phyloP scores from a whole-genome alignment of 1,140 invertebrate genomes.

The Trachymyrmex septentrionalis region DNA sequence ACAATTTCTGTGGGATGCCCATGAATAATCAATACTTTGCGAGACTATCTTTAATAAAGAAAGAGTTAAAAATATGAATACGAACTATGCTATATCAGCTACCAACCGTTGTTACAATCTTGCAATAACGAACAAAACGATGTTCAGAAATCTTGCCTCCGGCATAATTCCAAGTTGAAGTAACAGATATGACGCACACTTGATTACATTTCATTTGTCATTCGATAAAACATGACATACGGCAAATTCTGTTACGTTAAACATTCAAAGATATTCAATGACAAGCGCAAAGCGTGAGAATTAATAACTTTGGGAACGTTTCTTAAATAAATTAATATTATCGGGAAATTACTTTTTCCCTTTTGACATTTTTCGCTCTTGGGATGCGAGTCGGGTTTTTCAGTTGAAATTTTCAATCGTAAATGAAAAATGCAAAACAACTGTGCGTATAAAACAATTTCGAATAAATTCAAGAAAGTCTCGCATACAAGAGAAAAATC shows the following conservation, averaged over 20 bases:
- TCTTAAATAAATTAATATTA: no score
- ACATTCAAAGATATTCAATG: background rate
- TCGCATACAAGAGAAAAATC: background rate
- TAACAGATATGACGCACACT: background rate
- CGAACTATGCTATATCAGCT: constrained; percentile 16
- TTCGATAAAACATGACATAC: background rate
- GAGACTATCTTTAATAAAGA: constrained; percentile 58
- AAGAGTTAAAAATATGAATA: constrained; percentile 43
- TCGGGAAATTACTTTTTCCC: background rate
- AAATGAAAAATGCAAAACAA: background rate
- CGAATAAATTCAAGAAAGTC: constrained; percentile 9
- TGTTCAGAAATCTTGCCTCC: background rate
- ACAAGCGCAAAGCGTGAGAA: background rate
- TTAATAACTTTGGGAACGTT: background rate
- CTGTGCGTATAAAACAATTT: constrained; percentile 2
- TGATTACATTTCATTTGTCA: background rate
- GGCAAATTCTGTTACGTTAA: background rate
- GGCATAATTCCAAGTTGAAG: background rate
- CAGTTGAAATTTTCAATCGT: background rate
- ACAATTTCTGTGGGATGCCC: constrained; percentile 44
- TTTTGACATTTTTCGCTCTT: background rate
- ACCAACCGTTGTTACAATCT: constrained; percentile 16
- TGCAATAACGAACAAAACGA: constrained; percentile 31
- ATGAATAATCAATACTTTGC: constrained; percentile 59
- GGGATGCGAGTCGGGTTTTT: background rate